Percentiles rank a stretch among this genome's conserved stretches.
These are phyloP conservation scores for Sardina pilchardus DNA, from an alignment of 2,113 vertebrate genomes.

Conservation along the genomic window DNA sequence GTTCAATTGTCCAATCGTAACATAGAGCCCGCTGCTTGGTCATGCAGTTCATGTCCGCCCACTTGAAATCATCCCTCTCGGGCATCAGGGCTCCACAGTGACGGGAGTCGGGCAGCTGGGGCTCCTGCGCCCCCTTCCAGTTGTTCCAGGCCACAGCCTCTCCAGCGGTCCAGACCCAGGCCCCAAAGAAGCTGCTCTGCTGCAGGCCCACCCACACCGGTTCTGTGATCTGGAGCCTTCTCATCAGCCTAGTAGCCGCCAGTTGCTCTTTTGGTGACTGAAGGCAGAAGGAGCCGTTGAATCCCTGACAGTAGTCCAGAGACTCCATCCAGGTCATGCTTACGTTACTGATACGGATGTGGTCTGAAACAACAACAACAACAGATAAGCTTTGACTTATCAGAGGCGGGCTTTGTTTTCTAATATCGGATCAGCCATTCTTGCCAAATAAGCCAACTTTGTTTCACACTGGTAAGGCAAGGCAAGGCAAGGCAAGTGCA, in stretches of 20 bases:
- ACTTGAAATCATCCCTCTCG: not conserved
- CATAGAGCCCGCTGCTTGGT: not conserved
- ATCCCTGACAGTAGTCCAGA: slow-evolving; percentile 45
- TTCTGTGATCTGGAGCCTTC: fast-evolving
- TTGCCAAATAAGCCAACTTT: too few species aligned
- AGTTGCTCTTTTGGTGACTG: slow-evolving; percentile 7
- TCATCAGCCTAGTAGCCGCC: slow-evolving; percentile 1
- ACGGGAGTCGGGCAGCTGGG: slow-evolving; percentile 37
- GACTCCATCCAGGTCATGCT: slow-evolving; percentile 36
- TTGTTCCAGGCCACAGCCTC: slow-evolving; percentile 22
- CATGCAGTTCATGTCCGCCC: too few species aligned
- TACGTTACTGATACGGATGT: slow-evolving; percentile 15
- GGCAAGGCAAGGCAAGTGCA: too few species aligned
- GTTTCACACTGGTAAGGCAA: too few species aligned
- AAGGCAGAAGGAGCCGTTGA: slow-evolving; percentile 45
- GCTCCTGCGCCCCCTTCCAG: slow-evolving; percentile 34
- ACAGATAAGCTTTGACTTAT: too few species aligned
- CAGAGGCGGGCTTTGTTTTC: too few species aligned
- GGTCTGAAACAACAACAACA: not conserved
- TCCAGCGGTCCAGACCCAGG: slow-evolving; percentile 64
- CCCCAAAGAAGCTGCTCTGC: slow-evolving; percentile 62
- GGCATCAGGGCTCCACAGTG: slow-evolving; percentile 50
- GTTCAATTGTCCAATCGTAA: too few species aligned
- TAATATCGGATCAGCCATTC: not conserved
- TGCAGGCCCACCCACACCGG: too few species aligned